Evolutionary conservation across 2,113 vertebrate genomes (phyloP).

Genomic region (Oncorhynchus keta): DNA sequence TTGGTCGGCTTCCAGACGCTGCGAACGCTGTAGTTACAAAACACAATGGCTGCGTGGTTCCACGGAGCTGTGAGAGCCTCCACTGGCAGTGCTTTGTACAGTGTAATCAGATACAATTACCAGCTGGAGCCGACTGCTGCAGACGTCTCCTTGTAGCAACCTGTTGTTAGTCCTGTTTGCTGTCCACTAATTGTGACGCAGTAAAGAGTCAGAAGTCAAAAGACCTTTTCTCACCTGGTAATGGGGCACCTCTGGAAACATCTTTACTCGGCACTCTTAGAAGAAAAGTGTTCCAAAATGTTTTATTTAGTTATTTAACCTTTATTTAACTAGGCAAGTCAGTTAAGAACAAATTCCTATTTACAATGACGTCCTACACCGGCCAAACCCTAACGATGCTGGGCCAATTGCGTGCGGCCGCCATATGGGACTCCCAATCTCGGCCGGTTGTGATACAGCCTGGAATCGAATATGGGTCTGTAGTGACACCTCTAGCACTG

Average conservation of each 20-base stretch:
- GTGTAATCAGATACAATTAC: conserved; percentile 52
- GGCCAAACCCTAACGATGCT: too few relatives aligned
- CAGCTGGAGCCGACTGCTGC: conserved; percentile 21
- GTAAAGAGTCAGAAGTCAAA: conserved; percentile 10
- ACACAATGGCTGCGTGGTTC: conserved; percentile 7
- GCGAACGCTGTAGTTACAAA: conserved; percentile 16
- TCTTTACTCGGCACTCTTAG: neutral
- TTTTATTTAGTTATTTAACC: too few relatives aligned
- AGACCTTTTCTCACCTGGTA: neutral
- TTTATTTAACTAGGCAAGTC: too few relatives aligned
- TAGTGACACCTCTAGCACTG: too few relatives aligned
- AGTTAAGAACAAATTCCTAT: too few relatives aligned
- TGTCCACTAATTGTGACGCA: conserved; percentile 32
- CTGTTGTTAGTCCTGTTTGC: conserved; percentile 25
- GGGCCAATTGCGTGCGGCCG: too few relatives aligned
- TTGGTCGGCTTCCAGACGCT: conserved; percentile 4
- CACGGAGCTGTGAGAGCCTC: conserved; percentile 1
- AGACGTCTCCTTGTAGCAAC: conserved; percentile 26
- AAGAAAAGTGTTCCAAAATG: neutral
- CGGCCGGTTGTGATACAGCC: too few relatives aligned
- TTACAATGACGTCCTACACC: too few relatives aligned
- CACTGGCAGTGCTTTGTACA: conserved; percentile 21
- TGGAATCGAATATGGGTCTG: too few relatives aligned
- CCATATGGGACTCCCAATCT: too few relatives aligned
- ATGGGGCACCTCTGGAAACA: neutral